Conservation (phyloP, 2,888 invertebrate genomes). For the Nemoura dubitans region DNA sequence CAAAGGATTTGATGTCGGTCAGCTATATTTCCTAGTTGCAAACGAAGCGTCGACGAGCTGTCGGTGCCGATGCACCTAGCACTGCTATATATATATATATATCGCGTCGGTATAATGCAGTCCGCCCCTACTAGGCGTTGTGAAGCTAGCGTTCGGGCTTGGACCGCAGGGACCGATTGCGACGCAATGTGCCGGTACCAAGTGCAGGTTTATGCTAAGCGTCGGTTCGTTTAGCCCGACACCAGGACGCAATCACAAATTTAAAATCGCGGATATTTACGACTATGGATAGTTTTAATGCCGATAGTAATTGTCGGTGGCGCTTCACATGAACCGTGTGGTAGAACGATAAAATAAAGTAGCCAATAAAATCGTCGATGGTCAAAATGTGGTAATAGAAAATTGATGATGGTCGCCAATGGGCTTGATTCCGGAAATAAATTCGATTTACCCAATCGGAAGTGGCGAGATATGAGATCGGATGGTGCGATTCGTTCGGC, state of each 20-base stretch:
- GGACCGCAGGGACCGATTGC: neutral
- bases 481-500: neutral
- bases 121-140: neutral
- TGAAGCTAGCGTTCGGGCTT: neutral
- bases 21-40: too few relatives aligned
- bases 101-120: too few relatives aligned
- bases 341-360: neutral
- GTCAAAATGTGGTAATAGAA: neutral
- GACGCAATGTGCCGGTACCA: neutral
- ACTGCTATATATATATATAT: too few relatives aligned
- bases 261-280: neutral
- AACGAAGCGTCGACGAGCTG: too few relatives aligned
- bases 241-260: neutral
- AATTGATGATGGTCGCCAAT: neutral
- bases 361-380: constrained; percentile 12
- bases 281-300: neutral
- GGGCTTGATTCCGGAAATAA: neutral
- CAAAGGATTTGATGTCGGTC: too few relatives aligned
- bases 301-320: neutral
- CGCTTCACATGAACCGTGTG: neutral
- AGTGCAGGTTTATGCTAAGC: neutral
- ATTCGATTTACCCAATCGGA: neutral
- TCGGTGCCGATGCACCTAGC: too few relatives aligned
- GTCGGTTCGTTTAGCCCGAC: neutral
- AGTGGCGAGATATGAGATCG: neutral